Percentiles rank a stretch among this genome's conserved stretches.
Evolutionary conservation across 2,888 invertebrate species (phyloP).

Genomic region (Calliopum simillimum): DNA sequence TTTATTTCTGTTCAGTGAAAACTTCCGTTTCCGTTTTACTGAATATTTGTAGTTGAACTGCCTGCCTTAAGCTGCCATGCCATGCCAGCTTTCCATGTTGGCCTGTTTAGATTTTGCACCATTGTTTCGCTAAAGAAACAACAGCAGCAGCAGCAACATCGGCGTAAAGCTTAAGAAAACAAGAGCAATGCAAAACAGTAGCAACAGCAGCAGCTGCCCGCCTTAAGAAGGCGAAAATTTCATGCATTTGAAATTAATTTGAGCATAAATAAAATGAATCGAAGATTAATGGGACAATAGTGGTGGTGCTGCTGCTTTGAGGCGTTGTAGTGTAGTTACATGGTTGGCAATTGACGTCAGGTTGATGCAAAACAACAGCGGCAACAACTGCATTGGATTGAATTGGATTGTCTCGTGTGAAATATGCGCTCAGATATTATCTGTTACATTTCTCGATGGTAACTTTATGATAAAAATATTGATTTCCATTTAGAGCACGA

Average conservation of each 20-base stretch:
- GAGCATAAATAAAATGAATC: conserved; percentile 41
- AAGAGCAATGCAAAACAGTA: conserved; percentile 38
- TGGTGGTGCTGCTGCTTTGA: neutral
- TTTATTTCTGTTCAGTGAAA: conserved; percentile 53
- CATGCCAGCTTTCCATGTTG: neutral
- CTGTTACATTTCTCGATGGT: neutral
- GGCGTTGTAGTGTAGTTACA: conserved; percentile 2
- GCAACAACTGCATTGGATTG: conserved; percentile 14
- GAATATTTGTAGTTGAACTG: conserved; percentile 12
- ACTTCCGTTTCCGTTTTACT: conserved; percentile 49
- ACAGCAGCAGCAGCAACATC: conserved; percentile 16
- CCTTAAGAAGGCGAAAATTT: conserved; percentile 46
- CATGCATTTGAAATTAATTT: conserved; percentile 54
- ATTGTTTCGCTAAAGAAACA: conserved; percentile 18
- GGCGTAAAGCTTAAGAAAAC: neutral
- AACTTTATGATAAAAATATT: too few relatives aligned
- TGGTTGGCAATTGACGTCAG: neutral
- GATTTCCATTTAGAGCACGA: too few relatives aligned
- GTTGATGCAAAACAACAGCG: neutral
- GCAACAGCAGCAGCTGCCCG: conserved; percentile 50
- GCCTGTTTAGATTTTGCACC: neutral
- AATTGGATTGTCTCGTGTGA: conserved; percentile 12
- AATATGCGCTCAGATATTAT: conserved; percentile 18
- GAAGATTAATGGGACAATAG: conserved; percentile 17
- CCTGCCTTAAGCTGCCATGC: neutral